phyloP scores from a whole-genome alignment of 2,113 vertebrate species.

The Bufo bufo region DNA sequence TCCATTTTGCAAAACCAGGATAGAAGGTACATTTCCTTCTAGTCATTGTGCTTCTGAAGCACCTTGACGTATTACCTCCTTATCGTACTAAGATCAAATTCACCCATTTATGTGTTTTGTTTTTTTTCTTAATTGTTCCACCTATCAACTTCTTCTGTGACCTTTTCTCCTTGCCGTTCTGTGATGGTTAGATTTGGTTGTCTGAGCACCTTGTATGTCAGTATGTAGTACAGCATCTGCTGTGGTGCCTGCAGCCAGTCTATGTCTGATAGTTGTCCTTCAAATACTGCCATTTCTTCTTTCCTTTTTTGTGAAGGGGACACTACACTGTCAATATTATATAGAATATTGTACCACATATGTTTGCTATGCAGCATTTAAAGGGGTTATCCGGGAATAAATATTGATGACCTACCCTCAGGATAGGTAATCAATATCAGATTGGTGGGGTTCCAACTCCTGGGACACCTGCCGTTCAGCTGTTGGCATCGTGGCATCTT shows the following conservation, averaged over 20 bases:
- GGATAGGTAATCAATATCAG: too few relatives aligned
- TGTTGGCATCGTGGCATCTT: too few relatives aligned
- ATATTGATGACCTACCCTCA: too few relatives aligned
- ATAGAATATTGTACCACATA: not conserved
- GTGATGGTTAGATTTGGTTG: not conserved
- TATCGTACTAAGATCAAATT: not conserved
- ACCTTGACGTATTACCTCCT: not conserved
- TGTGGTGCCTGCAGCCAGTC: too few relatives aligned
- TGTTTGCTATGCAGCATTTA: not conserved
- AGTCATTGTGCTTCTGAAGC: not conserved
- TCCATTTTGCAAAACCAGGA: not conserved
- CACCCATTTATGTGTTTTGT: not conserved
- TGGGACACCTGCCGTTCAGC: too few relatives aligned
- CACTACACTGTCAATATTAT: not conserved
- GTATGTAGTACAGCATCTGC: not conserved
- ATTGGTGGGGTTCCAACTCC: too few relatives aligned
- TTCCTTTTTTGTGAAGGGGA: not conserved
- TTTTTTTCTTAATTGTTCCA: not conserved
- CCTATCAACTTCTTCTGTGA: not conserved
- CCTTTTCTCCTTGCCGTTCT: not conserved
- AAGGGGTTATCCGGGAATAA: too few relatives aligned
- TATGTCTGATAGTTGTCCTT: not conserved
- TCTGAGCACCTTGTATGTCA: not conserved
- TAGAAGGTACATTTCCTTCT: not conserved
- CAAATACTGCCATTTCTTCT: not conserved